Base-by-base conservation (phyloP, 2,113 vertebrate genomes). In the Aspiorhynchus laticeps region DNA sequence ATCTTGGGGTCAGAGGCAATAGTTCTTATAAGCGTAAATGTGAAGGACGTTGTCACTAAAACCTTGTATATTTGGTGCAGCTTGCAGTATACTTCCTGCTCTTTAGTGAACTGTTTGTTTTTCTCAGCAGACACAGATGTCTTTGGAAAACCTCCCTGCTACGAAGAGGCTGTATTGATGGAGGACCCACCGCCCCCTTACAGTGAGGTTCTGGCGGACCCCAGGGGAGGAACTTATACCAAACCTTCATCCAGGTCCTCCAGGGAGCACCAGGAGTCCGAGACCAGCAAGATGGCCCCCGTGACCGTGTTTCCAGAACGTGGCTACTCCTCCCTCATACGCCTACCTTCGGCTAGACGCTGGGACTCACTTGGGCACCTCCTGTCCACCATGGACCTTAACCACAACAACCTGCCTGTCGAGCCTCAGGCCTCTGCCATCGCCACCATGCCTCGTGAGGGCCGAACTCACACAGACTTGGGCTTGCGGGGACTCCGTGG, bases 141-240 rank as follows among this genome's bases (percentile, higher is more conserved):
- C 63, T 97, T 96, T 6, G 94, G 94, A 59, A 97, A 97, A 92
- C 98, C 98, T 0, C 98, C 97, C 1, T 98, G 97, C 90, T 98
- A 98, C 0, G 97, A 99, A 90, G 98, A 98, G 87, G 98, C 97
- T 0, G 95, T 98, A 82, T 94, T 98, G 93, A 99, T 99, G 98
- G 97, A 97, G 7, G 97, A 98, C 87, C 97, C 97, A 38, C 98
- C 97, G 0, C 97, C 97, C 0, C 97, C 98, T 2, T 98, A 98
- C 95, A 98, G 96, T 28, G 97, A 98, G 92, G 97, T 98, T 85
- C 93, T 98, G 92, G 97, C 97, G 0, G 97, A 98, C 92, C 97
- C 96, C 0, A 93, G 96, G 71, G 96, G 95, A 8, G 97, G 96
- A 83, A 96, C 96, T 65, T 97, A 96, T 90, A 93, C 96, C 90